Evolutionary conservation across 1,140 invertebrate species (phyloP).

Genomic region (Rhysida immarginata): DNA sequence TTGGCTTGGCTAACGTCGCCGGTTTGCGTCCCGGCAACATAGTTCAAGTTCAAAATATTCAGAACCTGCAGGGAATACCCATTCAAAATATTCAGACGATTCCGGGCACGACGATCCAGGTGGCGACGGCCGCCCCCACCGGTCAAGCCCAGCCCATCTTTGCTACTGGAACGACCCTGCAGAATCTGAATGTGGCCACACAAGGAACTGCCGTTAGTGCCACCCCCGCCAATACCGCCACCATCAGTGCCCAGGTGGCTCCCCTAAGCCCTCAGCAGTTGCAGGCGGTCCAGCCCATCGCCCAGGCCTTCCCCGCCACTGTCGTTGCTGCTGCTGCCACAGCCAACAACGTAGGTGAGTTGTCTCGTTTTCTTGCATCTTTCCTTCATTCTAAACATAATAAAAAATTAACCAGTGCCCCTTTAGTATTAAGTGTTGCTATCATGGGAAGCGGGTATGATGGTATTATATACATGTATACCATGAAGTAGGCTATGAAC

Average conservation of each 20-base stretch:
- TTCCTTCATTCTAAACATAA: too few relatives aligned
- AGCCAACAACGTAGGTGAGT: slow-evolving; percentile 26
- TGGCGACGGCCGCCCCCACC: slow-evolving; percentile 24
- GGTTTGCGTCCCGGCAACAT: slow-evolving; percentile 21
- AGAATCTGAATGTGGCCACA: slow-evolving; percentile 19
- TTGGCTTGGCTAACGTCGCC: slow-evolving; percentile 11
- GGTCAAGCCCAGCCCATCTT: slow-evolving; percentile 23
- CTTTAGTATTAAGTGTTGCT: too few relatives aligned
- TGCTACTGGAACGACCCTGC: slow-evolving; percentile 19
- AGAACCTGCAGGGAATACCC: slow-evolving; percentile 20
- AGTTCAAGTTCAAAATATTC: slow-evolving; percentile 27
- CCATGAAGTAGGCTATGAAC: too few relatives aligned
- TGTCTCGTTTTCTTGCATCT: too few relatives aligned
- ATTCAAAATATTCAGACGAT: slow-evolving; percentile 19
- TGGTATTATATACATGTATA: too few relatives aligned
- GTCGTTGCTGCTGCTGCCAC: background rate
- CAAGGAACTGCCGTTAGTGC: slow-evolving; percentile 19
- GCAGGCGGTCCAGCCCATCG: slow-evolving; percentile 24
- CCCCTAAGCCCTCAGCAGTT: slow-evolving; percentile 23
- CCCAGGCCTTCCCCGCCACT: slow-evolving; percentile 12
- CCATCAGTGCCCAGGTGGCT: slow-evolving; percentile 18
- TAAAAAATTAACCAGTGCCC: too few relatives aligned
- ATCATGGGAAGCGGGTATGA: too few relatives aligned
- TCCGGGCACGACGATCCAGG: slow-evolving; percentile 20
- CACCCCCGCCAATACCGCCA: slow-evolving; percentile 7